Evolutionary conservation across 1,140 invertebrate genomes (phyloP).

Genomic region (Oedothorax gibbosus): DNA sequence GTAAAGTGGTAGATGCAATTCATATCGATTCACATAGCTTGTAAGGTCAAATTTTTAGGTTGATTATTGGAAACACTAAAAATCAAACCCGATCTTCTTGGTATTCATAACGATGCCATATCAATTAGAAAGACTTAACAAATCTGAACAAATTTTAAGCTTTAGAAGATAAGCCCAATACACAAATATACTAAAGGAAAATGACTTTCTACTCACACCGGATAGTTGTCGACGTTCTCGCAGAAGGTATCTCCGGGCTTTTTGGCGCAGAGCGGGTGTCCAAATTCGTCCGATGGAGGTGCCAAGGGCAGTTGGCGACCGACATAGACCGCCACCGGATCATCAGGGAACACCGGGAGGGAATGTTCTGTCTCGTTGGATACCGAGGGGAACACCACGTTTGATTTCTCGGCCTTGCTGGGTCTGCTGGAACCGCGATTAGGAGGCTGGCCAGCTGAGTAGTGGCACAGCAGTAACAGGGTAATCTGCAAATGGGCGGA

Average conservation of each 20-base stretch:
- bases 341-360: constrained; percentile 49
- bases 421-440: not conserved
- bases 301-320: constrained; percentile 32
- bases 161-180: too few species aligned
- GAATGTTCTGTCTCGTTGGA: constrained; percentile 37
- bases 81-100: too few species aligned
- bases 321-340: constrained; percentile 6
- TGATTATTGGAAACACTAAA: too few species aligned
- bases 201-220: constrained; percentile 65
- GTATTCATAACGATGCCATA: too few species aligned
- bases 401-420: constrained; percentile 2
- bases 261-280: constrained; percentile 50
- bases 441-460: too few species aligned
- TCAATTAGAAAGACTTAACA: too few species aligned
- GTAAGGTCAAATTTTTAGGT: too few species aligned
- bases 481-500: not conserved
- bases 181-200: not conserved
- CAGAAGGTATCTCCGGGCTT: constrained; percentile 62
- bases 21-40: too few species aligned
- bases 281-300: constrained; percentile 48
- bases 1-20: too few species aligned
- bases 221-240: constrained; percentile 64
- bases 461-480: not conserved
- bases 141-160: too few species aligned
- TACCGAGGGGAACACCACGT: constrained; percentile 17